A percentile compares a stretch with the other conserved stretches of the same genome.
These are phyloP conservation scores for Choristoneura fumiferana DNA, from an alignment of 1,140 invertebrate species.

Conservation along the genomic window DNA sequence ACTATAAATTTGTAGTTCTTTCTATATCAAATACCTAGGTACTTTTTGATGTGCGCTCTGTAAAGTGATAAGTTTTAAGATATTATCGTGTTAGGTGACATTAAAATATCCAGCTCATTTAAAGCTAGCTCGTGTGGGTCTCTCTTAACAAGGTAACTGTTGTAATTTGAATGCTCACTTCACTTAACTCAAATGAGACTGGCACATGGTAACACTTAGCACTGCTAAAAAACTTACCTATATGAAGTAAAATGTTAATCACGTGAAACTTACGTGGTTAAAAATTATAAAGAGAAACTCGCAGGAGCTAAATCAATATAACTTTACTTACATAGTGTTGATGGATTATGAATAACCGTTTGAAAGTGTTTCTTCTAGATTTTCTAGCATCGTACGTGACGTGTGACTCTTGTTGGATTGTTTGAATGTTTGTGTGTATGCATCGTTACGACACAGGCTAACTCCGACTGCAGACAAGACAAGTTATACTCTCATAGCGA, in stretches of 20 bases:
- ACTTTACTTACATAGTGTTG: neutral
- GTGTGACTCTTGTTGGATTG: conserved; percentile 13
- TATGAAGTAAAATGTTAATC: no score
- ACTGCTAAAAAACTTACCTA: no score
- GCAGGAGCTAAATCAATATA: neutral
- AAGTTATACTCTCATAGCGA: neutral
- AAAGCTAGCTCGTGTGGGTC: conserved; percentile 3
- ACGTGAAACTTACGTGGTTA: no score
- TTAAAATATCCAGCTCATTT: neutral
- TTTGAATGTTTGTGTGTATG: conserved; percentile 15
- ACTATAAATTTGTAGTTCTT: no score
- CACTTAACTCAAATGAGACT: no score
- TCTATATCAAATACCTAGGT: no score
- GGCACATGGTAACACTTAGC: no score
- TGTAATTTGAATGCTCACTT: no score
- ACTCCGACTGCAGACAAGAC: neutral
- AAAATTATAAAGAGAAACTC: neutral
- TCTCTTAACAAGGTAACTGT: neutral
- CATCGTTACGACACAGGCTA: neutral
- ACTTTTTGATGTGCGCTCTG: no score
- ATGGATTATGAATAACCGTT: neutral
- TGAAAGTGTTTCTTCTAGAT: conserved; percentile 12
- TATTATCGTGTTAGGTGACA: neutral
- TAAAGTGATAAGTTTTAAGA: neutral
- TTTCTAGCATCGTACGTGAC: conserved; percentile 9